Evolutionary conservation across 1,140 invertebrate species (phyloP), one percentile per base, ranked within the genome.

Genomic region (Calliphora vicina): DNA sequence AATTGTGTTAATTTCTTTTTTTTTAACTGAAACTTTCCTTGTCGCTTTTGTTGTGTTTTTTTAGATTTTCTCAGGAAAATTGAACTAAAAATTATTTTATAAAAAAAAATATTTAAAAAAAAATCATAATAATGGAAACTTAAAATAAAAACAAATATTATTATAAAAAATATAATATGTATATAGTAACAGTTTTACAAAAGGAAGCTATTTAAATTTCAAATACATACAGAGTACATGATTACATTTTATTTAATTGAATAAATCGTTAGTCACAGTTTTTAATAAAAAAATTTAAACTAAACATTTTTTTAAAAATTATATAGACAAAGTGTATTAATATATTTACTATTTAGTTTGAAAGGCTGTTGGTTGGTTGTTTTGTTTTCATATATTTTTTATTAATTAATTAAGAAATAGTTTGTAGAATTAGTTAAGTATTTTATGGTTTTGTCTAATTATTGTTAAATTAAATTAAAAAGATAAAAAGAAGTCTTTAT

Each of bases 31-130:
- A n/a, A n/a, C n/a, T n/a, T n/a, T n/a, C n/a, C n/a, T n/a, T n/a
- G n/a, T n/a, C n/a, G n/a, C n/a, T n/a, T n/a, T n/a, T n/a, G n/a
- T n/a, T n/a, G n/a, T n/a, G n/a, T n/a, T n/a, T n/a, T n/a, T n/a
- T n/a, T n/a, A n/a, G n/a, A n/a, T n/a, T n/a, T n/a, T n/a, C n/a
- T n/a, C n/a, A n/a, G n/a, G n/a, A 78, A 78, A 43, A 23, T 43
- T 45, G 8, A 78, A 78, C n/a, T 45, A 23, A 78, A 78, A 42
- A 76, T n/a, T 76, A 35, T n/a, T n/a, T n/a, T n/a, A n/a, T n/a
- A n/a, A 35, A 76, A 43, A 42, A 78, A 78, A 43, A 23, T 78
- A 35, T 76, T 50, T 76, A 76, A 42, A 78, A 43, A 76, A 23
- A 23, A 35, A 6, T 67, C 12, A 76, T 35, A n/a, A 35, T 43